Conservation (phyloP, 2,888 invertebrate species). For the Noctua fimbriata region DNA sequence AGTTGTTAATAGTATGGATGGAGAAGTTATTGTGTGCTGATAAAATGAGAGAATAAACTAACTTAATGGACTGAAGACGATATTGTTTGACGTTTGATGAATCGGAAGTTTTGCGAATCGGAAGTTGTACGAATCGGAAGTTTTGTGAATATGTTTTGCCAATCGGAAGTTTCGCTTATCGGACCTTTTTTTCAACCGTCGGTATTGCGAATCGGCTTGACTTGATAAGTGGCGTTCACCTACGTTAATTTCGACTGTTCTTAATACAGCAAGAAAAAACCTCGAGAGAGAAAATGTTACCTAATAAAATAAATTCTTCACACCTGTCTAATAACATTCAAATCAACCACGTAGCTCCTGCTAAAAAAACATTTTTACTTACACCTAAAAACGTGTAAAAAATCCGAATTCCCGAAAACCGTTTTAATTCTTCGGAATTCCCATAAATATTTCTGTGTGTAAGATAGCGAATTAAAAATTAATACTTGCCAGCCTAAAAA, state of each 20-base stretch:
- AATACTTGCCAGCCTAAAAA: conserved; percentile 46
- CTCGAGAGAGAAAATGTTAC: background rate
- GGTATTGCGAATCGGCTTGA: background rate
- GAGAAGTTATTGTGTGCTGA: background rate
- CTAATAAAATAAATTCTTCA: conserved; percentile 25
- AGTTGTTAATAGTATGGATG: background rate
- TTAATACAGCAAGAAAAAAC: background rate
- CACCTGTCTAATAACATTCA: conserved; percentile 19
- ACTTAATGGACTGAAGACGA: background rate
- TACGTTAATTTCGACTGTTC: too few relatives aligned
- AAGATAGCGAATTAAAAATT: conserved; percentile 55
- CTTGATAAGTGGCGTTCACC: background rate
- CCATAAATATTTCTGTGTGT: conserved; percentile 48
- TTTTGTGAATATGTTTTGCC: background rate
- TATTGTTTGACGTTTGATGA: background rate
- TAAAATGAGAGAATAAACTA: background rate
- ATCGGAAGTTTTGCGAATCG: background rate
- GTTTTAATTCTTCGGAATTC: conserved; percentile 37
- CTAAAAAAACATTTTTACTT: background rate
- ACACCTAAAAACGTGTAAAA: conserved; percentile 35
- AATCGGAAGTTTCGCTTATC: background rate
- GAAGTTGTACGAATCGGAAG: background rate
- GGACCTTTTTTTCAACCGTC: background rate
- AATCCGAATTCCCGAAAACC: conserved; percentile 35
- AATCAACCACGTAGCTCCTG: conserved; percentile 19